These are phyloP conservation scores for Choristoneura rosaceana DNA, from an alignment of 2,888 invertebrate species.

Conservation along the genomic window DNA sequence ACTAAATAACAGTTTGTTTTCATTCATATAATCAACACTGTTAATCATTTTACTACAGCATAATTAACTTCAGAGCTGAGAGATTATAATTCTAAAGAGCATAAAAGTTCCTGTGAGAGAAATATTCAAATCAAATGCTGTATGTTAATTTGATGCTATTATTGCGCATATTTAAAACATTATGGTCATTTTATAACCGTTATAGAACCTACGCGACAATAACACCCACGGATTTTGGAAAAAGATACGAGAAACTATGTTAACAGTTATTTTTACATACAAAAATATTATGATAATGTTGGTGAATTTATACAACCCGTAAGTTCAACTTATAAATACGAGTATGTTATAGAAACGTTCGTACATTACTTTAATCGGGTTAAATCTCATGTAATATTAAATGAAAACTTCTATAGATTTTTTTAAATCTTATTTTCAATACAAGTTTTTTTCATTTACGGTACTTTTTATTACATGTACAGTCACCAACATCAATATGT, in stretches of 20 bases:
- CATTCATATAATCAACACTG: background rate
- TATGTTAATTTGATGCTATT: constrained; percentile 14
- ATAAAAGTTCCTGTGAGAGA: background rate
- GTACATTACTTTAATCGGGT: background rate
- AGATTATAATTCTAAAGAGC: background rate
- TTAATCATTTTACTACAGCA: background rate
- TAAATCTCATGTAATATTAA: too few species aligned
- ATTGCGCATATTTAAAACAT: constrained; percentile 3
- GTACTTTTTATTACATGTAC: too few species aligned
- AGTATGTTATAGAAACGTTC: background rate
- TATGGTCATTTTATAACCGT: constrained; percentile 9
- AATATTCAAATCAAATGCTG: constrained; percentile 4
- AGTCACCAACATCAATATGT: too few species aligned
- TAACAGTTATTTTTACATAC: background rate
- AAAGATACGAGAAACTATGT: background rate
- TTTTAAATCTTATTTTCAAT: too few species aligned
- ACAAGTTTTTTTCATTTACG: too few species aligned
- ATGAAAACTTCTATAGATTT: too few species aligned
- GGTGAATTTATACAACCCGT: background rate
- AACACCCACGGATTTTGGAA: background rate
- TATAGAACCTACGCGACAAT: constrained; percentile 6
- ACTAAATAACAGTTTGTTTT: constrained; percentile 3
- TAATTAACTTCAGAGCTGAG: background rate
- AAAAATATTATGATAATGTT: background rate
- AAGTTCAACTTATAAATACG: background rate